These are phyloP conservation scores for Anguilla pacifica DNA, from an alignment of 2,797 vertebrate species.

Conservation along the genomic window DNA sequence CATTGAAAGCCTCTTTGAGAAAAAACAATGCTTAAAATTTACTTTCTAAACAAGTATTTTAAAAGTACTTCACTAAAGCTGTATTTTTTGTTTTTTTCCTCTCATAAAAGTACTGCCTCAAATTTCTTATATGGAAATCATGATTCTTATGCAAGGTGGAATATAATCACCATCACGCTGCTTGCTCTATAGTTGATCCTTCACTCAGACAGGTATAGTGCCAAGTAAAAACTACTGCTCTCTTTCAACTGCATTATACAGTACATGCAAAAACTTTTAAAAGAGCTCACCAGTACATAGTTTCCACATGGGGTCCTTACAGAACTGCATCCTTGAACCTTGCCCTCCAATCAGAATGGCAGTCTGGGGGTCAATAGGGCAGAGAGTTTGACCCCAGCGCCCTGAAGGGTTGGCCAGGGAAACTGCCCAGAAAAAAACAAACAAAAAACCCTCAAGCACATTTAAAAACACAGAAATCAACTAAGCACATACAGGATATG, in stretches of 20 bases:
- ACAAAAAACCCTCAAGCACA: background rate
- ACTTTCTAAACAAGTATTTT: no score
- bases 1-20: no score
- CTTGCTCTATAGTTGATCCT: background rate
- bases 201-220: background rate
- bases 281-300: conserved; percentile 72
- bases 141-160: background rate
- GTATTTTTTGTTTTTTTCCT: no score
- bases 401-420: conserved; percentile 60
- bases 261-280: background rate
- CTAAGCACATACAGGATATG: background rate
- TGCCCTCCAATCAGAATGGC: conserved; percentile 77
- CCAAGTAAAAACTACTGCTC: background rate
- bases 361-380: conserved; percentile 74
- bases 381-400: conserved; percentile 76
- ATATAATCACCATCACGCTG: background rate
- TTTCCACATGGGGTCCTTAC: conserved; percentile 86
- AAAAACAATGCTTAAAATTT: no score
- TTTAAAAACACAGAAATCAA: background rate
- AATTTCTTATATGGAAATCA: background rate
- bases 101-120: background rate
- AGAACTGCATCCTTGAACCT: conserved; percentile 77
- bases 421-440: conserved; percentile 43
- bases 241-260: background rate
- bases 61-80: no score